phyloP scores from a whole-genome alignment of 2,888 invertebrate species.

The Pantelozetes paolii region DNA sequence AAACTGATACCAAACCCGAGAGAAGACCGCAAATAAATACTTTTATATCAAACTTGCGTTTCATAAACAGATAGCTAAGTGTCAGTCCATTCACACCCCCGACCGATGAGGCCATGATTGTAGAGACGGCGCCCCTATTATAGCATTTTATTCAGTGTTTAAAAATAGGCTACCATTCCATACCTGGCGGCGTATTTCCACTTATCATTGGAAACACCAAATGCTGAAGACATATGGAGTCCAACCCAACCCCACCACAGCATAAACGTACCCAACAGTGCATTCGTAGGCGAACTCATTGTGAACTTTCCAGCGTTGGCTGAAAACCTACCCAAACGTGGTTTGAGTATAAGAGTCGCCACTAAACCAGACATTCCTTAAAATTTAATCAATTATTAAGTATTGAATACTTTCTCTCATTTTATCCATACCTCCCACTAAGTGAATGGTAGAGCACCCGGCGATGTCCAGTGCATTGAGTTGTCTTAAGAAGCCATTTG shows the following conservation, averaged over 20 bases:
- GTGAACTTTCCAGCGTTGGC: conserved; percentile 65
- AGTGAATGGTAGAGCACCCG: conserved; percentile 68
- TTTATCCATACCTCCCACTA: conserved; percentile 63
- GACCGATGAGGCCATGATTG: conserved; percentile 84
- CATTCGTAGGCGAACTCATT: conserved; percentile 81
- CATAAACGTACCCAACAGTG: conserved; percentile 84
- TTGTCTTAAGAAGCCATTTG: conserved; percentile 50
- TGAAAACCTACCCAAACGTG: conserved; percentile 70
- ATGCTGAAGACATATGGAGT: conserved; percentile 76
- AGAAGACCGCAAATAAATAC: conserved; percentile 82
- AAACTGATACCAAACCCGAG: conserved; percentile 75
- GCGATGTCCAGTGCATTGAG: conserved; percentile 53
- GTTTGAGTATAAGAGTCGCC: conserved; percentile 82
- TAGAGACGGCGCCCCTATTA: conserved; percentile 65
- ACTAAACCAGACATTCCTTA: conserved; percentile 69
- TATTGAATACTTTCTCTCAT: no score
- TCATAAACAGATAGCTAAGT: conserved; percentile 43
- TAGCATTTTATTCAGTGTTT: neutral
- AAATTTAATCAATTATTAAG: neutral
- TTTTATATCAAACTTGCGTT: conserved; percentile 69
- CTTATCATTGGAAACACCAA: conserved; percentile 69
- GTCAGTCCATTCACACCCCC: conserved; percentile 68
- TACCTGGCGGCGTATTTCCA: conserved; percentile 74
- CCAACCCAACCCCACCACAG: conserved; percentile 95
- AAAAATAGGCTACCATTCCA: no score